A percentile compares a stretch with the other conserved stretches of the same genome.
Conservation (phyloP, 2,888 invertebrate genomes). For the Volucella bombylans region DNA sequence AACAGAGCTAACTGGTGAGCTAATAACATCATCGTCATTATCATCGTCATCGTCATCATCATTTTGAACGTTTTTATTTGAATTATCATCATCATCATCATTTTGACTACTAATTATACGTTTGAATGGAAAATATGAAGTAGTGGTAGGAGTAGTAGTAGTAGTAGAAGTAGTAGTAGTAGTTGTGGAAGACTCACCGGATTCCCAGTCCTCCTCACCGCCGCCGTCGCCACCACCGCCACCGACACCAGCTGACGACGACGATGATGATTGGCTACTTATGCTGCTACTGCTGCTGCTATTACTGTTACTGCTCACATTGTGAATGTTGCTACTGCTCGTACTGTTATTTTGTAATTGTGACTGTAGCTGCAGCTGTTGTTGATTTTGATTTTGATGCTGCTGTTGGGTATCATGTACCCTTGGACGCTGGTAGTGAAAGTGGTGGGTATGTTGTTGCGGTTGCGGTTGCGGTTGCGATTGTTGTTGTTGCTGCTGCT, state of each 20-base stretch:
- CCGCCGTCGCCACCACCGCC: conserved; percentile 75
- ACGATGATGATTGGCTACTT: conserved; percentile 79
- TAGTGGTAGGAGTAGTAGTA: conserved; percentile 75
- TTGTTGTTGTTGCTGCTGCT: conserved; percentile 48
- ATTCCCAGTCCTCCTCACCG: conserved; percentile 82
- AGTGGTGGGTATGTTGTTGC: conserved; percentile 6
- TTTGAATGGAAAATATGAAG: conserved; percentile 72
- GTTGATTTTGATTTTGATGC: conserved; percentile 74
- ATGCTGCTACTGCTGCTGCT: conserved; percentile 77
- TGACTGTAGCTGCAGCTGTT: conserved; percentile 77
- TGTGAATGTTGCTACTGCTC: conserved; percentile 71
- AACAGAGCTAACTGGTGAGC: conserved; percentile 27
- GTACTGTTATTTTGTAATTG: conserved; percentile 75
- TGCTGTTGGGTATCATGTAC: conserved; percentile 69
- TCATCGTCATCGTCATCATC: conserved; percentile 48
- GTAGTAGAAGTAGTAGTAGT: conserved; percentile 74
- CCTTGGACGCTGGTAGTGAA: conserved; percentile 45
- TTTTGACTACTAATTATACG: conserved; percentile 75
- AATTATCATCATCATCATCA: conserved; percentile 71
- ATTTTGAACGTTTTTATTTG: conserved; percentile 52
- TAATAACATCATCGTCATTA: conserved; percentile 29
- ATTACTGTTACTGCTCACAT: conserved; percentile 76
- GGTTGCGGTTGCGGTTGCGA: conserved; percentile 42
- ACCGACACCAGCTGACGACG: conserved; percentile 76
- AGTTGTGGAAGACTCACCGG: conserved; percentile 81